phyloP scores from a whole-genome alignment of 2,888 invertebrate species.

The Eulithis testata region DNA sequence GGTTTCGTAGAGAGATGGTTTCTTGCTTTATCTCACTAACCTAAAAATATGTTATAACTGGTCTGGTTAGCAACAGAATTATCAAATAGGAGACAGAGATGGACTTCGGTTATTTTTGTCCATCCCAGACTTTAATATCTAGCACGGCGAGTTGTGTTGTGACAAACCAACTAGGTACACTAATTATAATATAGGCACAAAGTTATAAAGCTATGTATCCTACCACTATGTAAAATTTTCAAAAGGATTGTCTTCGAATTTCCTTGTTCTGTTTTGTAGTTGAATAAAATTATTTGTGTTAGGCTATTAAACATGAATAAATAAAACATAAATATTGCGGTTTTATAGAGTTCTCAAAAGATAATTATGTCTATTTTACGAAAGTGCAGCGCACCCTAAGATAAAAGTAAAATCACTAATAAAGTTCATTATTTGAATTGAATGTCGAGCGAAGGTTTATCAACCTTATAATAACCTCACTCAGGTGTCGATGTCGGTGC shows the following conservation, averaged over 20 bases:
- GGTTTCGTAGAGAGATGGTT: conserved; percentile 2
- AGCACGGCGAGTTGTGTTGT: no score
- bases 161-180: no score
- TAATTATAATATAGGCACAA: no score
- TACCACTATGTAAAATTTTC: no score
- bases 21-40: background rate
- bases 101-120: background rate
- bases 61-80: no score
- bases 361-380: background rate
- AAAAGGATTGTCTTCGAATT: no score
- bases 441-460: conserved; percentile 56
- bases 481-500: conserved; percentile 37
- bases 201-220: no score
- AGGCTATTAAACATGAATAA: background rate
- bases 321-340: background rate
- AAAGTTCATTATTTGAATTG: conserved; percentile 60
- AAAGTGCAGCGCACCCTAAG: conserved; percentile 50
- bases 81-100: no score
- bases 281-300: background rate
- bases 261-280: background rate
- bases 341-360: background rate
- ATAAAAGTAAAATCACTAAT: conserved; percentile 60
- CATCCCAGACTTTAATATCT: no score
- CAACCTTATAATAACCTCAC: conserved; percentile 44
- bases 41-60: background rate